Conservation (phyloP, 2,797 vertebrate species). For the Sebastes matsubarae region DNA sequence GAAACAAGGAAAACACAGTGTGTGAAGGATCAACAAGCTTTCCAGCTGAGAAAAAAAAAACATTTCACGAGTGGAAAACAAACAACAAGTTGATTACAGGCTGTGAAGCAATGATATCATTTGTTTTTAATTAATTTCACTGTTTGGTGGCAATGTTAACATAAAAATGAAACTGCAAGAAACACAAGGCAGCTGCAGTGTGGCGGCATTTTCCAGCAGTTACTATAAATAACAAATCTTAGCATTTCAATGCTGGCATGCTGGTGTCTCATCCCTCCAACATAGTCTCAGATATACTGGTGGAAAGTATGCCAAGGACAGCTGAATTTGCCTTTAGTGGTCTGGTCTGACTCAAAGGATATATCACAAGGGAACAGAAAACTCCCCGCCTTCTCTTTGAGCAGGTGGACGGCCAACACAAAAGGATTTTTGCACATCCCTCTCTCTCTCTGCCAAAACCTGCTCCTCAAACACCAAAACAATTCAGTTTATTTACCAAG, state of each 20-base stretch:
- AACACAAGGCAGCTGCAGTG: neutral
- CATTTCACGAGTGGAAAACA: neutral
- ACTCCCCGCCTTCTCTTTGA: constrained; percentile 4
- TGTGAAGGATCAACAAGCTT: neutral
- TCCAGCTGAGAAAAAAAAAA: constrained; percentile 1
- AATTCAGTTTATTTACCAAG: neutral
- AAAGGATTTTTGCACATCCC: neutral
- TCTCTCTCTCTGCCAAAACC: constrained; percentile 2
- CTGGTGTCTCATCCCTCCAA: constrained; percentile 20
- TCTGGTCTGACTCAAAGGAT: constrained; percentile 52
- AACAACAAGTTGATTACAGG: neutral
- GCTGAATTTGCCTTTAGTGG: constrained; percentile 45
- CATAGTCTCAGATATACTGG: constrained; percentile 32
- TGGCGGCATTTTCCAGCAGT: neutral
- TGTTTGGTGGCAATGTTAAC: neutral
- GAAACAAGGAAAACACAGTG: neutral
- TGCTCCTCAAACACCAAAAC: neutral
- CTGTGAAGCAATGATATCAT: neutral
- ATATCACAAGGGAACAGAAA: constrained; percentile 39
- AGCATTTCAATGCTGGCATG: constrained; percentile 9
- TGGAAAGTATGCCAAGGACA: constrained; percentile 69
- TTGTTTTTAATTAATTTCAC: neutral
- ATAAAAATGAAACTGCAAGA: neutral
- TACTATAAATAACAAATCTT: constrained; percentile 22
- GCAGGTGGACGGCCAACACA: constrained; percentile 27